These are phyloP conservation scores for Epizoanthus fatuus DNA, from an alignment of 92 coral and sea anemone genomes.

Conservation along the genomic window DNA sequence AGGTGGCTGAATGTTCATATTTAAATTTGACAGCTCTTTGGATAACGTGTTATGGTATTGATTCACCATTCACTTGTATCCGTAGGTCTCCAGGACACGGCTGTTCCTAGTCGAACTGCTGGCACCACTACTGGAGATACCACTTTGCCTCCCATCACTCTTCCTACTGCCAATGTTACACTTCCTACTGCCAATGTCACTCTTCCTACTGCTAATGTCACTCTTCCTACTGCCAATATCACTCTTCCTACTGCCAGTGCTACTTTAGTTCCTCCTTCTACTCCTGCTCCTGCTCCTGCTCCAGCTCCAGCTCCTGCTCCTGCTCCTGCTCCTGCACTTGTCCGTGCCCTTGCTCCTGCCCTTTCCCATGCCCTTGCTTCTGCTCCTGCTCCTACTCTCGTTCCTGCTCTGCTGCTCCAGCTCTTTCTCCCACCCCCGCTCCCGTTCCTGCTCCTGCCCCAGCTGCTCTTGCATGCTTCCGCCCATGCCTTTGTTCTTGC, in stretches of 20 bases:
- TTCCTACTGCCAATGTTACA: background rate
- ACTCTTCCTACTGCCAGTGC: no score
- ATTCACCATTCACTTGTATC: no score
- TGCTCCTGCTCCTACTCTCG: no score
- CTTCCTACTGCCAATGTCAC: no score
- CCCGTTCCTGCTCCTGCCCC: background rate
- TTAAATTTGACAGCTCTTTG: no score
- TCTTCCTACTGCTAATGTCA: background rate
- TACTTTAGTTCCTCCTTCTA: background rate
- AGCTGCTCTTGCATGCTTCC: no score
- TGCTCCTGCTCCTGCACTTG: background rate
- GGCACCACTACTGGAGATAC: background rate
- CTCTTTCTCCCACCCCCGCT: background rate
- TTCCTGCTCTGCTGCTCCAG: background rate
- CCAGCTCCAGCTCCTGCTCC: background rate
- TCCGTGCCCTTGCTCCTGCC: no score
- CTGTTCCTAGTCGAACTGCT: background rate
- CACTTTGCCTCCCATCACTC: background rate
- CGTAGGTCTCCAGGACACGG: background rate
- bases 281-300: background rate
- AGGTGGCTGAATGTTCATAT: no score
- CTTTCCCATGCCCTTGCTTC: no score
- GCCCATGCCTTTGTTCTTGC: no score
- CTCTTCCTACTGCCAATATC: no score
- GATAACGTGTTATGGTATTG: no score